Conservation (phyloP, 2,888 invertebrate genomes). For the Clepsis dumicolana region DNA sequence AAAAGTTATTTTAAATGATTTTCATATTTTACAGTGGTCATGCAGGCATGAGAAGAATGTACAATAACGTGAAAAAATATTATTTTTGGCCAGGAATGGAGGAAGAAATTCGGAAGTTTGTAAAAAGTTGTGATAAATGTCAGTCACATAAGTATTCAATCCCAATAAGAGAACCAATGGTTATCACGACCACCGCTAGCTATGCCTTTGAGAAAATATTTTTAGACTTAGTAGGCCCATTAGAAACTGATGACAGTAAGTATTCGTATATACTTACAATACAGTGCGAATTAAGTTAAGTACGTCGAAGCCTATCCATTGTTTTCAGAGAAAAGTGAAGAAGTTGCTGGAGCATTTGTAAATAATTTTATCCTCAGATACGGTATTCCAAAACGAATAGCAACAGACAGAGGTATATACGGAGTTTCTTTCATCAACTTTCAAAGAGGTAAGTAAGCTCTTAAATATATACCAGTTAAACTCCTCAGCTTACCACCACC, state of each 20-base stretch:
- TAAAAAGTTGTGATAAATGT: background rate
- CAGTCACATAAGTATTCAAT: background rate
- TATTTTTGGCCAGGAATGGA: too few relatives aligned
- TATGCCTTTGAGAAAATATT: constrained; percentile 11
- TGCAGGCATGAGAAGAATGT: constrained; percentile 46
- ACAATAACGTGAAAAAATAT: constrained; percentile 45
- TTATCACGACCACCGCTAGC: background rate
- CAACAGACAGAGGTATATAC: constrained; percentile 44
- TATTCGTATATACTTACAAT: constrained; percentile 10
- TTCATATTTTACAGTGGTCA: constrained; percentile 48
- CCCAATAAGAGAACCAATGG: constrained; percentile 8
- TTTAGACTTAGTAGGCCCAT: constrained; percentile 11
- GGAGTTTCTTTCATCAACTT: constrained; percentile 42
- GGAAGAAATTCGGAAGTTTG: background rate
- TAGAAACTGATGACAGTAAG: background rate
- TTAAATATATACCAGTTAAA: constrained; percentile 42
- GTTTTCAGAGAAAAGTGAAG: background rate
- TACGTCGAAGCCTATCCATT: constrained; percentile 8
- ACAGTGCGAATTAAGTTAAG: background rate
- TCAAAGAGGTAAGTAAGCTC: constrained; percentile 47
- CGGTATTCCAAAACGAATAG: constrained; percentile 44
- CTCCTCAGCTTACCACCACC: constrained; percentile 45
- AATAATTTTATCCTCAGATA: constrained; percentile 15
- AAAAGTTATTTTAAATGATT: constrained; percentile 49
- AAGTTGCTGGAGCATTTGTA: background rate